A percentile compares a stretch with the other conserved stretches of the same genome.
Conservation (phyloP, 1,140 invertebrate genomes). For the Acromyrmex heyeri region DNA sequence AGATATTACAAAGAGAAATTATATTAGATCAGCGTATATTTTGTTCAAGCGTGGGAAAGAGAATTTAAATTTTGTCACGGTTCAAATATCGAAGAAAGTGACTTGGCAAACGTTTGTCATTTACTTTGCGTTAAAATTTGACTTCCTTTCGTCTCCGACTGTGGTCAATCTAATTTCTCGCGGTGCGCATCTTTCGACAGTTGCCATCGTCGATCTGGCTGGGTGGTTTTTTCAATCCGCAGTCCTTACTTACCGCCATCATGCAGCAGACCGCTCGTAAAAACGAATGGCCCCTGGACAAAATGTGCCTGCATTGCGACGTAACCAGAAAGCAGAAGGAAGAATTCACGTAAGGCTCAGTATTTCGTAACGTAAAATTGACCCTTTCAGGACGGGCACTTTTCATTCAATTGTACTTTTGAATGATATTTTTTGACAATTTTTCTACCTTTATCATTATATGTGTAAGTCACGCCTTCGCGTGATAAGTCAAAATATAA, state of each 20-base stretch:
- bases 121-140: slow-evolving; percentile 7
- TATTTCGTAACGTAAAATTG: not conserved
- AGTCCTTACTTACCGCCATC: slow-evolving; percentile 98
- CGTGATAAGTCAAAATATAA: not conserved
- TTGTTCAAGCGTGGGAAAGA: slow-evolving; percentile 14
- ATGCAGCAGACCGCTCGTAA: slow-evolving; percentile 98
- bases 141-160: not conserved
- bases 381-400: not conserved
- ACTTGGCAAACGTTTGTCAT: slow-evolving; percentile 7
- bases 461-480: not conserved
- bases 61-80: slow-evolving; percentile 12
- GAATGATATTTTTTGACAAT: no score
- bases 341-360: slow-evolving; percentile 90
- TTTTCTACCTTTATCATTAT: no score
- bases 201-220: slow-evolving; percentile 96
- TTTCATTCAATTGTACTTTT: not conserved
- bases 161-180: slow-evolving; percentile 7
- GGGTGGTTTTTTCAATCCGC: slow-evolving; percentile 98
- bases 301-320: slow-evolving; percentile 98
- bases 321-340: slow-evolving; percentile 97
- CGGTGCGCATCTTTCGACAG: slow-evolving; percentile 80
- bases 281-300: slow-evolving; percentile 98
- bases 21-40: not conserved
- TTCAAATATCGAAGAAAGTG: not conserved
- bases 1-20: not conserved